These are phyloP conservation scores for Tachycineta bicolor DNA, from an alignment of 2,113 vertebrate genomes.

Conservation along the genomic window DNA sequence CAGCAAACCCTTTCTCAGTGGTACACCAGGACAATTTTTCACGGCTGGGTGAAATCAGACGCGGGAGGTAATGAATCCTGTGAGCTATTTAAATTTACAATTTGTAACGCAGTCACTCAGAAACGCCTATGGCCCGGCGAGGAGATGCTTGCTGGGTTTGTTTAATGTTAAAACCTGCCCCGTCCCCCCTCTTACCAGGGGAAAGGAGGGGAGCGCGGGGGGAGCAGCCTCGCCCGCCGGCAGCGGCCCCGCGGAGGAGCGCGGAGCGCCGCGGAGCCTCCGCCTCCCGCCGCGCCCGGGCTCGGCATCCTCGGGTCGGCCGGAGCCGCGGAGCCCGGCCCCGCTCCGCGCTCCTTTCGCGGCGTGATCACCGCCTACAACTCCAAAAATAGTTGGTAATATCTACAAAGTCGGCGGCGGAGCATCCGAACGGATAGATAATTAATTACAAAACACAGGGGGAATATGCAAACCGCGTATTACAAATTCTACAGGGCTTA, in stretches of 20 bases:
- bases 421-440: conserved; percentile 63
- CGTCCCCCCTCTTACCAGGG: conserved; percentile 55
- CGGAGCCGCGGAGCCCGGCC: neutral
- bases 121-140: conserved; percentile 78
- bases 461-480: conserved; percentile 75
- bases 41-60: conserved; percentile 87
- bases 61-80: conserved; percentile 85
- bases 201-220: neutral
- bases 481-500: conserved; percentile 80
- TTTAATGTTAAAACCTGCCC: conserved; percentile 82
- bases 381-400: conserved; percentile 37
- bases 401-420: conserved; percentile 19
- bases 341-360: neutral
- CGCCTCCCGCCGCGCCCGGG: neutral
- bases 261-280: neutral
- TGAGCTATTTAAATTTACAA: conserved; percentile 88
- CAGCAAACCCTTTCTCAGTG: conserved; percentile 82
- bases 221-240: neutral
- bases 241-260: neutral
- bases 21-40: conserved; percentile 86
- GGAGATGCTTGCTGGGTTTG: conserved; percentile 80
- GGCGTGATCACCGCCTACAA: neutral
- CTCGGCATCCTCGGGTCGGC: neutral
- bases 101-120: conserved; percentile 85
- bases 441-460: conserved; percentile 80